Evolutionary conservation across 37 sponge, comb jelly and placozoan species (phyloP).

Genomic region (Ianthella basta): DNA sequence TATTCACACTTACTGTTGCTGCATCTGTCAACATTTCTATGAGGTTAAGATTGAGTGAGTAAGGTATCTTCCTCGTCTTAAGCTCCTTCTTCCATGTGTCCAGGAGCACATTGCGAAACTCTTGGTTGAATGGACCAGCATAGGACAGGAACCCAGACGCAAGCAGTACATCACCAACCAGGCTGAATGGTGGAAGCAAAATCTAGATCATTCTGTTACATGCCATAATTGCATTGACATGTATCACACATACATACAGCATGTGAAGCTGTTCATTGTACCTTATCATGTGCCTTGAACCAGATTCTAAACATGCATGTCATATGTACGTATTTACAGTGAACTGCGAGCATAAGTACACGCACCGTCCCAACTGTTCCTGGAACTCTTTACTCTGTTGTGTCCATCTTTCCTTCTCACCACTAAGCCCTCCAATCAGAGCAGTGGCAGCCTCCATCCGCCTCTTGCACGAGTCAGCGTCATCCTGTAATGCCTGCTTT

Average conservation of each 20-base stretch:
- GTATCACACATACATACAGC: neutral
- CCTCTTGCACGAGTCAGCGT: slow-evolving; percentile 96
- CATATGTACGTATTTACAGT: too few relatives aligned
- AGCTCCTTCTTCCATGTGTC: slow-evolving; percentile 93
- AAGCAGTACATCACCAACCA: slow-evolving; percentile 97
- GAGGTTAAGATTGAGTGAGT: slow-evolving; percentile 77
- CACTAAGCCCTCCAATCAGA: slow-evolving; percentile 94
- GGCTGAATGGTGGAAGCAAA: slow-evolving; percentile 18
- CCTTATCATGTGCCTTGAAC: too few relatives aligned
- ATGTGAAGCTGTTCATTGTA: too few relatives aligned
- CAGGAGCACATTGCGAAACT: slow-evolving; percentile 84
- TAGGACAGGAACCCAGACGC: slow-evolving; percentile 98
- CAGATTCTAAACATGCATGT: too few relatives aligned
- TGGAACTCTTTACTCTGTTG: slow-evolving; percentile 95
- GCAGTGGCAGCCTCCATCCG: slow-evolving; percentile 97
- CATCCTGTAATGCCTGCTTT: slow-evolving; percentile 91
- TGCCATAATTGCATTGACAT: neutral
- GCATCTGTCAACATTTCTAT: slow-evolving; percentile 91
- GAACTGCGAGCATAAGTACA: neutral
- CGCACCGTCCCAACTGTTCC: slow-evolving; percentile 77
- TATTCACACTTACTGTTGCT: slow-evolving; percentile 63
- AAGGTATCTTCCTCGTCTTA: slow-evolving; percentile 80
- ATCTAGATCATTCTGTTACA: neutral
- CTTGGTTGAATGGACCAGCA: slow-evolving; percentile 99
- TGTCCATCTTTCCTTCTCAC: slow-evolving; percentile 98